Base-by-base conservation (phyloP, 92 coral and sea anemone species). In the Montipora capitata region DNA sequence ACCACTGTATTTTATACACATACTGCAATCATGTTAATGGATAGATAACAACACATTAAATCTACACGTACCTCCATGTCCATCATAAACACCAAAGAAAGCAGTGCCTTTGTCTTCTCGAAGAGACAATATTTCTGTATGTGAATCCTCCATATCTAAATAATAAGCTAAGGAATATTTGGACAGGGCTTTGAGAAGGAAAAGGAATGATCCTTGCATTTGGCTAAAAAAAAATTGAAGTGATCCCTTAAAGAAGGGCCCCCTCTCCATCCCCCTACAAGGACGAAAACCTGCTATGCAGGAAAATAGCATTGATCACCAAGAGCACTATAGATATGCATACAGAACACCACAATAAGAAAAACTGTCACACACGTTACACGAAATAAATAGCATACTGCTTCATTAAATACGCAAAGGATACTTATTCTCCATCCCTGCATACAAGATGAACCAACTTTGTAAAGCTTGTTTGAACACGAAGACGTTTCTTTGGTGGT, bases 381-480 rank as follows among this genome's bases (percentile, higher is more conserved):
- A 27, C 1, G 35, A 27, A 27, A 27, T 27, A 27, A 27, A 27
- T 27, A 27, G 0, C 10, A 35, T 13, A 3, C 42, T 71, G 54
- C 11, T 12, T 6, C 8, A 15, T 41, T 39, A 44, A 44, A 75
- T 12, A 39, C 38, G 43, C 18, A 86, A 92, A 95, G 96, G 99
- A 97, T 97, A 97, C 98, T 97, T 87, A 97, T 96, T 63, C 99
- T 88, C 99, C 99, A 97, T 68, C 99, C 99, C 64, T 97, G 99
- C 99, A 97, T 97, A 68, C 98, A 97, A 7, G 99, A 97, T 12
- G 99, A 96, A 27, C 96, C 99, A 6, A 96, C 94, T 94, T 89
- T 92, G 87, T 92, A 97, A 62, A 90, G 91, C 76, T 97, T 97
- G 79, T 88, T 97, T 72, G 95, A 89, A 71, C 96, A 88, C 81